Evolutionary conservation across 2,888 invertebrate genomes (phyloP).

Genomic region (Drosophila maculinotata): DNA sequence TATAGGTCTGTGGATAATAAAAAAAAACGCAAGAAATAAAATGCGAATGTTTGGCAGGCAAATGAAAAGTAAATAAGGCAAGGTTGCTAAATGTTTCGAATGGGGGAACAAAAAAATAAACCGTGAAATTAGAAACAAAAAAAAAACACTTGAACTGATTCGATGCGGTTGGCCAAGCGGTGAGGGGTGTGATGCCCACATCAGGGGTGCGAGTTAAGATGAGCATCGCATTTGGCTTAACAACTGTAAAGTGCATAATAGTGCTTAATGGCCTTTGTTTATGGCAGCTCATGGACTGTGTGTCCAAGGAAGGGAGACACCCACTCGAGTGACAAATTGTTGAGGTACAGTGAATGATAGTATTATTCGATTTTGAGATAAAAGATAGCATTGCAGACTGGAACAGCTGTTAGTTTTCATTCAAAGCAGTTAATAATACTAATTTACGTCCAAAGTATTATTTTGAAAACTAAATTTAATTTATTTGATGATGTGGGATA

Average conservation of each 20-base stretch:
- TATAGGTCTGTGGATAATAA: slow-evolving; percentile 35
- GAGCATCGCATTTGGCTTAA: slow-evolving; percentile 55
- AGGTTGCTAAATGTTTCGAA: slow-evolving; percentile 29
- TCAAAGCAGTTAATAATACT: background rate
- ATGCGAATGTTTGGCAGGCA: slow-evolving; percentile 64
- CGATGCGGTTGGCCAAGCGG: slow-evolving; percentile 55
- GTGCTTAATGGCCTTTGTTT: slow-evolving; percentile 61
- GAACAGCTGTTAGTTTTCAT: slow-evolving; percentile 21
- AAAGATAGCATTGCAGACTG: slow-evolving; percentile 16
- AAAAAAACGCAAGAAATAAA: slow-evolving; percentile 50
- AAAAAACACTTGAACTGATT: slow-evolving; percentile 80
- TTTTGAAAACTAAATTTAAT: no score
- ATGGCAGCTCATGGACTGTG: slow-evolving; percentile 31
- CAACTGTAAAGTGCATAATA: slow-evolving; percentile 59
- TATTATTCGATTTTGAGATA: slow-evolving; percentile 18
- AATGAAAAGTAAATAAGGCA: slow-evolving; percentile 77
- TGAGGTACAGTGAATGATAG: background rate
- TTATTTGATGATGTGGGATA: no score
- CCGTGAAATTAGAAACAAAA: slow-evolving; percentile 76
- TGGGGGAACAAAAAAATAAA: slow-evolving; percentile 27
- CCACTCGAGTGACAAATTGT: slow-evolving; percentile 35
- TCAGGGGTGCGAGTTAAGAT: slow-evolving; percentile 14
- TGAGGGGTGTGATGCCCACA: slow-evolving; percentile 21
- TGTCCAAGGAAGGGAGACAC: background rate
- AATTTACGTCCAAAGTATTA: no score